Evolutionary conservation across 2,797 vertebrate species (phyloP), one percentile per base, ranked within the genome.

Genomic region (Acanthurus leucopareius): DNA sequence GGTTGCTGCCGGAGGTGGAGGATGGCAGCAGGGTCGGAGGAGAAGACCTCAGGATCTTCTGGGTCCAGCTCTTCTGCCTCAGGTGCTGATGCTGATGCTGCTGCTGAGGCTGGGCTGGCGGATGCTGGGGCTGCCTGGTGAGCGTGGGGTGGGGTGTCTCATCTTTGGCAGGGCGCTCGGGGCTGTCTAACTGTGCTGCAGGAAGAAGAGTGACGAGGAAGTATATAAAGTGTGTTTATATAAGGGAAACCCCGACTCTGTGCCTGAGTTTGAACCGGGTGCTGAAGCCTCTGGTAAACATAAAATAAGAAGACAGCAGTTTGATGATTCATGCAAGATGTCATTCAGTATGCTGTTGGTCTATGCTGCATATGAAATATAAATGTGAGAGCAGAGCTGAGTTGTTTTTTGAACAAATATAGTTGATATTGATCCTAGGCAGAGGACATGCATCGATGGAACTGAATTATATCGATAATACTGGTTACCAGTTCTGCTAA

Each of bases 11-110:
- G 1, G 88, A 53, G n/a, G 59, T 40, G 75, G 81, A 80, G 25
- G 88, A 40, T 4, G 69, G 75, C 3, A 78, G 65, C 71, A 89
- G 84, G 20, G 91, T 0, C 44, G 73, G 64, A 40, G 91, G n/a
- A 32, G 93, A 45, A 22, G 80, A 94, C 75, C 96, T 96, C 84
- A 97, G 85, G 81, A 96, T 96, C 94, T 97, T 98, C 75, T 96
- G 94, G 5, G 96, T 97, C 97, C 97, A 98, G 93, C 97, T 98
- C 83, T 97, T 98, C 89, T 97, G 97, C 32, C 97, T 95, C 5
- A 94, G 83, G 79, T 91, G 90, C 71, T 90, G 87, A 32, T 87
- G 86, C 69, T 87, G 86, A 38, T 78, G 83, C 16, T 67, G 76
- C 1, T 63, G 66, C 22, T 32, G 84, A 1, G 11, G 48, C 67